A percentile compares a stretch with the other conserved stretches of the same genome.
Evolutionary conservation across 2,113 vertebrate genomes (phyloP).

Genomic region (Calidris pugnax): DNA sequence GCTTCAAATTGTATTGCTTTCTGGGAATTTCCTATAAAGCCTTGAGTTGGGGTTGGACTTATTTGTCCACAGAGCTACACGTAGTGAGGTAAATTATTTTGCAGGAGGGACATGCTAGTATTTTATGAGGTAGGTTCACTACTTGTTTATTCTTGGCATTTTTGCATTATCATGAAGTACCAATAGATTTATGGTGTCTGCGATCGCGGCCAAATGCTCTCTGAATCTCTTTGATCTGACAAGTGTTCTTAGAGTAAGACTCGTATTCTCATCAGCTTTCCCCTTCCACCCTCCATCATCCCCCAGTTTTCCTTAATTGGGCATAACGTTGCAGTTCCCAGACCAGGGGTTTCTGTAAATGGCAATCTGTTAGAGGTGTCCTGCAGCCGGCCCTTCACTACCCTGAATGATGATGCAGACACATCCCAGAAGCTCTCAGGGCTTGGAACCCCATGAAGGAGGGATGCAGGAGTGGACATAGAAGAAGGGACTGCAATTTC

Average conservation of each 20-base stretch:
- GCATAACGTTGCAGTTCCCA: conserved; percentile 10
- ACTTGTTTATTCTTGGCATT: conserved; percentile 39
- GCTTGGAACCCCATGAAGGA: not conserved
- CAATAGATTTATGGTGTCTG: conserved; percentile 3
- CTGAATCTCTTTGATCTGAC: conserved; percentile 32
- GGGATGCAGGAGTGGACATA: not conserved
- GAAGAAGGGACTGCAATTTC: not conserved
- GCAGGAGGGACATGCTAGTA: not conserved
- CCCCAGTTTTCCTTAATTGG: not conserved
- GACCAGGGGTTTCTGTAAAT: not conserved
- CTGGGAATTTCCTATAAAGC: not conserved
- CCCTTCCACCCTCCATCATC: not conserved
- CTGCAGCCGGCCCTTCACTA: not conserved
- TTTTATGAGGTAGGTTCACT: conserved; percentile 1
- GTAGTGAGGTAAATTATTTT: not conserved
- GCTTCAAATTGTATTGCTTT: conserved; percentile 4
- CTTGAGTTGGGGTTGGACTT: not conserved
- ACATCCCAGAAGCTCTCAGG: not conserved
- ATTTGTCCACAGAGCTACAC: not conserved
- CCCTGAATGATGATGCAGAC: not conserved
- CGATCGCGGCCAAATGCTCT: not conserved
- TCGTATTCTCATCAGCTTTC: not conserved
- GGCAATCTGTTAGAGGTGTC: not conserved
- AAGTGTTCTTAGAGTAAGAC: conserved; percentile 10
- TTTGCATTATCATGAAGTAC: conserved; percentile 37